Base-by-base conservation (phyloP, 2,113 vertebrate genomes). In the Ciconia boyciana region DNA sequence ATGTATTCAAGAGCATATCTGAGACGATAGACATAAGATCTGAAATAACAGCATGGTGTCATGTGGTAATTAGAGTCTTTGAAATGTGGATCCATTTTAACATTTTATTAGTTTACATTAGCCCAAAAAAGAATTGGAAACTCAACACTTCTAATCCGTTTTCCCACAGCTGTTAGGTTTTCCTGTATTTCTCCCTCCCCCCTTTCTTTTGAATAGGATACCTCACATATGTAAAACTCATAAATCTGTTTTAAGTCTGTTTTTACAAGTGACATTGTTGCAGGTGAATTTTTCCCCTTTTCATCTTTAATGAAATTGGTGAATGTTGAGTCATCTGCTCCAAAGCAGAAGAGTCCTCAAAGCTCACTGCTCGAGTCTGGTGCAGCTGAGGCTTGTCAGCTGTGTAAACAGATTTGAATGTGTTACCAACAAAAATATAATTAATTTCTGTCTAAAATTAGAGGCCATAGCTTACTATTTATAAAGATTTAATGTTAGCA, bases 361-460 rank as follows among this genome's bases (percentile, higher is more conserved):
- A 98, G 97, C 98, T 98, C 97, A 52, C 95, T 65, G 95, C 96
- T 97, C 25, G 41, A 97, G 95, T 97, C 97, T 97, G 95, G 93
- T 97, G 96, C 96, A 97, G 97, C 98, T 98, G 98, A 97, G 97
- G 91, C 97, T 97, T 94, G 93, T 98, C 98, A 98, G 98, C 98
- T 98, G 98, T 98, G 98, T 98, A 98, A 98, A 98, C 98, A 98
- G 93, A 97, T 96, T 91, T 92, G 96, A 98, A 97, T 96, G 97
- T 98, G 97, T 98, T 98, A 98, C 98, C 98, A 98, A 97, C 98
- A 96, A 98, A 98, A 98, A 98, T 98, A 98, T 97, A 98, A 98
- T 98, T 98, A 98, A 98, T 98, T 98, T 98, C 98, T 98, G 95
- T 97, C 96, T 96, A 98, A 98, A 97, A 98, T 97, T 96, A 88